phyloP scores from a whole-genome alignment of 2,113 vertebrate species.

The Ellobius talpinus region DNA sequence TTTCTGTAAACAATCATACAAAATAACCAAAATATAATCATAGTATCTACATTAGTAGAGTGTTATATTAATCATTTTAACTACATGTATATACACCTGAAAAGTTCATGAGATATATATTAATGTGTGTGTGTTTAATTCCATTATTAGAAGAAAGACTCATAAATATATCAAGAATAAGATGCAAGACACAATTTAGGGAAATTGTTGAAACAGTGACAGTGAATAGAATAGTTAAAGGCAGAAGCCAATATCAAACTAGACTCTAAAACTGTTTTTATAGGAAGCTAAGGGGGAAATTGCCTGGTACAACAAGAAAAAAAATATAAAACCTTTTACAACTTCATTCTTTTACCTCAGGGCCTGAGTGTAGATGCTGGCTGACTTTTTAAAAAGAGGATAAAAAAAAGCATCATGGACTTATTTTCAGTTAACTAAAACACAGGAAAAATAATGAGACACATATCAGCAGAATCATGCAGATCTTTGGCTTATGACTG shows the following conservation, averaged over 20 bases:
- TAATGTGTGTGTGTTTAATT: neutral
- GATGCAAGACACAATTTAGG: neutral
- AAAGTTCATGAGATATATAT: neutral
- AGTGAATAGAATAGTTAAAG: neutral
- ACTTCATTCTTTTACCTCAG: neutral
- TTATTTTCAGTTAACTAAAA: constrained; percentile 39
- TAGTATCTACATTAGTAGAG: neutral
- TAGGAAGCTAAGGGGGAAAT: neutral
- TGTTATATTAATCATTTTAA: neutral
- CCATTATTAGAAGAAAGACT: neutral
- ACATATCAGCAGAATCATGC: neutral
- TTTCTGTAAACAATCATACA: neutral
- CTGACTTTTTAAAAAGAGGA: neutral
- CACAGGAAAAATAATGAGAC: neutral
- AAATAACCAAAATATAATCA: neutral
- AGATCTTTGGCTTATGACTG: neutral
- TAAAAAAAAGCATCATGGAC: neutral
- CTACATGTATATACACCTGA: neutral
- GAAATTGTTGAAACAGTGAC: neutral
- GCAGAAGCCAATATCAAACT: neutral
- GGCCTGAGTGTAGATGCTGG: neutral
- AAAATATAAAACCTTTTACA: neutral
- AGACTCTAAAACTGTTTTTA: neutral
- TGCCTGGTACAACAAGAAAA: neutral
- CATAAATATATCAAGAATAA: neutral